Evolutionary conservation across 2,797 vertebrate species (phyloP), one percentile per base, ranked within the genome.

Genomic region (Arvicola amphibius): DNA sequence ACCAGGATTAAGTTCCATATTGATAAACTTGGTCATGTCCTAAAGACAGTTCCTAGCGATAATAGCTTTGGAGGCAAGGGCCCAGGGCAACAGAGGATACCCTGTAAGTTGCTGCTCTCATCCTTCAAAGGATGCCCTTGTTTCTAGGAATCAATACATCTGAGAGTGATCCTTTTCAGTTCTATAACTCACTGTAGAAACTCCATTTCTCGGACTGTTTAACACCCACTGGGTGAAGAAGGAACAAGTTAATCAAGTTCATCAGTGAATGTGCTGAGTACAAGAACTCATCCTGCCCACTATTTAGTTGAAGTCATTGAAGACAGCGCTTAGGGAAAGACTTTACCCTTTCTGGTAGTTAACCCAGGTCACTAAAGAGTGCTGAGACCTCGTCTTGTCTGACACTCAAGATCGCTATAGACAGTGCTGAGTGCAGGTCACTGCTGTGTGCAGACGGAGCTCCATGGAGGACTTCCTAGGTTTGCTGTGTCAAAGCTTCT

Each of bases 51-150:
- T 21, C 63, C 79, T 51, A 32, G 14, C 69, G 25, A 53, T 85
- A 40, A 59, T 3, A 12, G 1, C 14, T 9, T 9, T 85, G 29
- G 69, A 80, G 46, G 37, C 8, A 29, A 27, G 29, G n/a, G 13
- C 59, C 1, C 5, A 63, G 40, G 21, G 10, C 19, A 77, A 23
- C 11, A 25, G 17, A 1, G 5, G 5, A 5, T 8, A 32, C 4
- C 1, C 2, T 13, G 0, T 71, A 65, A 6, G 0, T 8, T 34
- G 79, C 1, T 34, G 73, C 34, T 84, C 0, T 46, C 51, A 14
- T 48, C 84, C 12, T 94, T 76, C 81, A 63, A 76, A 83, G 69
- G 2, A 37, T 19, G 9, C 2, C 11, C 23, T 43, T 16, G 3
- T 67, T 78, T 69, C 61, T 37, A 29, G 34, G n/a, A 13, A 85